Base-by-base conservation (phyloP, 2,888 invertebrate genomes). In the Cephus runcator region DNA sequence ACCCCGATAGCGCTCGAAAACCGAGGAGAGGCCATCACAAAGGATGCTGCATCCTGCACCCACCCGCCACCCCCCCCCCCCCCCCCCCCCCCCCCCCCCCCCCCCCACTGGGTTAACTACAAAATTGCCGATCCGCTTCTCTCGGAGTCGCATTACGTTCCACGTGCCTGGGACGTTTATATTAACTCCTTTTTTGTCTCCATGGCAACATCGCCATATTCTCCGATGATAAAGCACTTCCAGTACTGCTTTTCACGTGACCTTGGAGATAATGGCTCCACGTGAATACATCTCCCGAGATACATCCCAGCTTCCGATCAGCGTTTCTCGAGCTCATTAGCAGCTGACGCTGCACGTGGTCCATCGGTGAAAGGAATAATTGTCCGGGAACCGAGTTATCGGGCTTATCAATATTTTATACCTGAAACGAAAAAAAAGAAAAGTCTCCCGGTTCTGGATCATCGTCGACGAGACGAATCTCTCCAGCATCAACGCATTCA, bases 21-120 rank as follows among this genome's bases (percentile, higher is more conserved):
- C 75, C 79, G 73, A 75, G 33, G 69, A 34, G 79, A 56, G 40
- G 35, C 77, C 69, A 79, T 75, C 73, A 77, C 79, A 77, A 73
- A 69, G 77, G 73, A 77, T n/a, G 34, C 69, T 74, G 68, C 69
- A 31, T 34, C 35, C 75, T 56, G 15, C 6, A 9, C 4, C 36
- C 15, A 36, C 36, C 15, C 36, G 31, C 31, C 31, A 12, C 12
- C 36, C 0, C 15, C 23, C 6, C 1, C 36, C 0, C 15, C 23
- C 6, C 1, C 12, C 36, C 0, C 15, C 23, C 6, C 1, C 4
- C 36, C 15, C 12, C 36, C 15, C 36, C 2, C 31, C 31, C 3
- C 12, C 36, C 0, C 15, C 23, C 6, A 1, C 23, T 23, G 40
- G 40, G 23, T 56, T 23, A 56, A 56, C 40, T 56, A 56, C 15